Evolutionary conservation across 2,888 invertebrate genomes (phyloP).

Genomic region (Machimus rusticus): DNA sequence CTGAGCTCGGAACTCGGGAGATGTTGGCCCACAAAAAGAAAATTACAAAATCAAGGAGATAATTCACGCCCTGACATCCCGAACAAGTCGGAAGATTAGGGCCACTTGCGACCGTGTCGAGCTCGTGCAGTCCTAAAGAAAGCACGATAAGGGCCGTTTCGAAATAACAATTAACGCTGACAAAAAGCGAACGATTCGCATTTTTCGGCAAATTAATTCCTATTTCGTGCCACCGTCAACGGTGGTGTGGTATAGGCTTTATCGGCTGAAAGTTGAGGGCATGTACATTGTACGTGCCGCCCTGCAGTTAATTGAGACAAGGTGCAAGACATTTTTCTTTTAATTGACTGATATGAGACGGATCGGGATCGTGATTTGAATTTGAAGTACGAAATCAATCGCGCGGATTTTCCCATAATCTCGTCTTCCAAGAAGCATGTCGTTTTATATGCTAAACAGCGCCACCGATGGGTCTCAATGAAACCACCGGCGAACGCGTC

Average conservation of each 20-base stretch:
- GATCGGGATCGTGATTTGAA: background rate
- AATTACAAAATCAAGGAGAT: background rate
- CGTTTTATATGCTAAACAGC: background rate
- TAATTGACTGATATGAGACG: background rate
- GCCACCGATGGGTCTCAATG: background rate
- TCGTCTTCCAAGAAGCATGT: background rate
- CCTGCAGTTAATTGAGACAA: background rate
- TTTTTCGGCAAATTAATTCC: background rate
- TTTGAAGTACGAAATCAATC: background rate
- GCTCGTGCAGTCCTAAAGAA: background rate
- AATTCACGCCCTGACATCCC: background rate
- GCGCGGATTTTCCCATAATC: background rate
- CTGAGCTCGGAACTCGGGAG: background rate
- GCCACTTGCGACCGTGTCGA: background rate
- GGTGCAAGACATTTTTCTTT: background rate
- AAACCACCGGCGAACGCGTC: background rate
- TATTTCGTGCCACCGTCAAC: background rate
- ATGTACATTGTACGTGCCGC: background rate
- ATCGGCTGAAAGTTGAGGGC: background rate
- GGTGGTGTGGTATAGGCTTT: background rate
- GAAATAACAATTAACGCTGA: background rate
- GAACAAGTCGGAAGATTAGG: background rate
- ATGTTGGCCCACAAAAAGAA: background rate
- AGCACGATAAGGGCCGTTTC: background rate
- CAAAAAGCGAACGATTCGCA: background rate